These are phyloP conservation scores for Pygocentrus nattereri DNA, from an alignment of 2,797 vertebrate species.

Conservation along the genomic window DNA sequence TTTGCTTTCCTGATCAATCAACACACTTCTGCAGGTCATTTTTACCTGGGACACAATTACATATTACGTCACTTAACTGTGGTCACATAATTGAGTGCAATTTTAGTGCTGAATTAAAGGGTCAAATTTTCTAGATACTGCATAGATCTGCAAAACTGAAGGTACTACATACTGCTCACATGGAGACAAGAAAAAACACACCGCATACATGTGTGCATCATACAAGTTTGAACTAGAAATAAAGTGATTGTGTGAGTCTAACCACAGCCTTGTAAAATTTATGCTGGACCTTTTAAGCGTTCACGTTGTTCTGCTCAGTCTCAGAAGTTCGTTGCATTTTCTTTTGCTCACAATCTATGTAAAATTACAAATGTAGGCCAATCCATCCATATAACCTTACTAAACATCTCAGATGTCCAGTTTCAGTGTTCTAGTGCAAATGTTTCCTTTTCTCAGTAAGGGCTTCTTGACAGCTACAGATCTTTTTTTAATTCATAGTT, in stretches of 20 bases:
- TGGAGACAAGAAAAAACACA: not conserved
- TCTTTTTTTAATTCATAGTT: too few relatives aligned
- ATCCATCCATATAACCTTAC: too few relatives aligned
- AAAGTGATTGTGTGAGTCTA: not conserved
- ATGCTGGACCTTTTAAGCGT: not conserved
- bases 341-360: too few relatives aligned
- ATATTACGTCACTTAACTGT: not conserved
- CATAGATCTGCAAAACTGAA: constrained; percentile 11
- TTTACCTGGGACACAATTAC: not conserved
- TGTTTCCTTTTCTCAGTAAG: too few relatives aligned
- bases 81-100: not conserved
- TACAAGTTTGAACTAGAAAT: not conserved
- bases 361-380: too few relatives aligned
- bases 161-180: not conserved
- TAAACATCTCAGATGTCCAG: too few relatives aligned
- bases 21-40: not conserved
- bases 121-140: not conserved
- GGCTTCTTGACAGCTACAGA: too few relatives aligned
- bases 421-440: too few relatives aligned
- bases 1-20: not conserved
- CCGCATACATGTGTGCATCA: not conserved
- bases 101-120: constrained; percentile 22
- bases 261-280: not conserved
- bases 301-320: not conserved
- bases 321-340: too few relatives aligned